phyloP scores from a whole-genome alignment of 2,888 invertebrate genomes.

The Caenorhabditis sp. region DNA sequence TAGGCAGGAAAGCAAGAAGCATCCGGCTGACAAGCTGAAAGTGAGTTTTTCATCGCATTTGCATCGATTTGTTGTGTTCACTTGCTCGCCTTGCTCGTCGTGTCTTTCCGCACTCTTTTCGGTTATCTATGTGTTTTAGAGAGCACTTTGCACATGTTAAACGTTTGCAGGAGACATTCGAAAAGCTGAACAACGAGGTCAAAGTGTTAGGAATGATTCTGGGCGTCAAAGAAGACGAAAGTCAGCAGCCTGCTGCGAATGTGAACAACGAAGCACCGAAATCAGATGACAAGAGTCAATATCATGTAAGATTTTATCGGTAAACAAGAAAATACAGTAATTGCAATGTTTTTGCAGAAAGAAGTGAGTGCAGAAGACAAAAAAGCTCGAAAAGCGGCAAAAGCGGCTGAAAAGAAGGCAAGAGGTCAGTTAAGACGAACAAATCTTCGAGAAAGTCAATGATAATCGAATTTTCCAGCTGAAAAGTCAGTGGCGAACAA shows the following conservation, averaged over 20 bases:
- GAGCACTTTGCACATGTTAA: no score
- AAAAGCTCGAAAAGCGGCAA: constrained; percentile 60
- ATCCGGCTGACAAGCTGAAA: constrained; percentile 40
- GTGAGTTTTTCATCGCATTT: constrained; percentile 4
- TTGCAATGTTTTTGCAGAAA: constrained; percentile 28
- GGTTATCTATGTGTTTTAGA: background rate
- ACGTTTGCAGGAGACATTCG: constrained; percentile 57
- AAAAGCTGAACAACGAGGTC: constrained; percentile 52
- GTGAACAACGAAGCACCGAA: constrained; percentile 1
- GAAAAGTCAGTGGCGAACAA: constrained; percentile 44
- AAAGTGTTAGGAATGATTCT: constrained; percentile 53
- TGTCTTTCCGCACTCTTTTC: background rate
- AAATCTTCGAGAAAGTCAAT: background rate
- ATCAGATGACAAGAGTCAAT: constrained; percentile 31
- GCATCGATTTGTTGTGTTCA: background rate
- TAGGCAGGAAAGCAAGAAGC: constrained; percentile 7
- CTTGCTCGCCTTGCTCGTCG: background rate
- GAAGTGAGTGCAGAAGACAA: constrained; percentile 64
- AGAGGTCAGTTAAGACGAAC: constrained; percentile 34
- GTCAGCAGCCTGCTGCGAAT: background rate
- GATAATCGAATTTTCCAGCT: constrained; percentile 27
- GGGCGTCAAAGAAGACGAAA: constrained; percentile 24
- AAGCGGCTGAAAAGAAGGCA: constrained; percentile 66
- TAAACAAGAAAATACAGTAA: background rate
- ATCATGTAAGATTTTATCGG: constrained; percentile 14